Base-by-base conservation (phyloP, 1,140 invertebrate genomes). In the Drosophila mojavensis region DNA sequence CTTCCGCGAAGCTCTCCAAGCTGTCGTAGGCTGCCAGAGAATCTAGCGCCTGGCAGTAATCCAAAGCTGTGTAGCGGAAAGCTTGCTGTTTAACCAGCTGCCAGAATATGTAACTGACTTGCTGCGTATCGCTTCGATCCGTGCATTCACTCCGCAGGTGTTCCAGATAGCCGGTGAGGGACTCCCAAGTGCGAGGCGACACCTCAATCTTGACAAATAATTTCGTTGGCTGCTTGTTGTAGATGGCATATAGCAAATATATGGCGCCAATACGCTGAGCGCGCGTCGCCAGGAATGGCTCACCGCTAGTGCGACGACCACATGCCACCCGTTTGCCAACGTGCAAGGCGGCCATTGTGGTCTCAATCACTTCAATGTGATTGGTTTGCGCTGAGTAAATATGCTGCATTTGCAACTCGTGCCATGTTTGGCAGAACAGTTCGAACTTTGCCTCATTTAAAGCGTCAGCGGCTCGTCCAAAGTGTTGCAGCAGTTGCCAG, bases 161-260 rank as follows among this genome's bases (percentile, higher is more conserved):
- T 15, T 65, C 51, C 0, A 78, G 54, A 50, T 76, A 92, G 10
- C 39, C 56, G 9, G 51, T 72, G 4, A 92, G 54, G 0, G 64
- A 59, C 33, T 76, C 54, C 84, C 84, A 92, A 0, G 86, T 90
- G 11, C 64, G 15, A 1, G 66, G 61, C 2, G 75, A 78, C 0
- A 81, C 74, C 6, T 91, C 74, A 33, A 92, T 88, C 51, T 84
- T 92, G 2, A 81, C 58, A 56, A 77, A 92, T 9, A 71, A 55
- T 15, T 80, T 73, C 5, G 91, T 91, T 2, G 91, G 91, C 51
- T 92, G 91, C 54, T 92, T 91, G 58, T 92, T 78, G 53, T 84
- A 92, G 15, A 92, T 80, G 10, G 68, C 69, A 53, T 92, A 90
- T 0, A 92, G 50, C 15, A 92, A 33, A 55, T 67, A 92, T 20